A percentile compares a stretch with the other conserved stretches of the same genome.
These are phyloP conservation scores for Crenuchus spilurus DNA, from an alignment of 2,797 vertebrate genomes.

Conservation along the genomic window DNA sequence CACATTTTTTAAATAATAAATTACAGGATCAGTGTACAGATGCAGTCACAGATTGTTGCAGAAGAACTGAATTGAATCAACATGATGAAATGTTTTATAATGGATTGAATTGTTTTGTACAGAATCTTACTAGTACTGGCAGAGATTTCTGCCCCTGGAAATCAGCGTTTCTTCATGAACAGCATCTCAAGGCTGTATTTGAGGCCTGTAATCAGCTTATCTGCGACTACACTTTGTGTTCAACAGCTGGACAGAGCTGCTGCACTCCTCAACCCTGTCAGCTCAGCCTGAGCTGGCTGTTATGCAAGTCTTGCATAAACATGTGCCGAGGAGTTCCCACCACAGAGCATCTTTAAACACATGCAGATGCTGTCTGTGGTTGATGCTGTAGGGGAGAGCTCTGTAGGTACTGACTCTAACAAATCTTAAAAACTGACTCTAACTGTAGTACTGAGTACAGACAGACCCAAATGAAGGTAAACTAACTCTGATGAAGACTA, in stretches of 20 bases:
- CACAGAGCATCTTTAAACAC: background rate
- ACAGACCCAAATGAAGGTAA: too few relatives aligned
- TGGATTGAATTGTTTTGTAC: background rate
- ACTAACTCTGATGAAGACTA: too few relatives aligned
- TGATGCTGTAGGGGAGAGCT: background rate
- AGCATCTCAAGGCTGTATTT: background rate
- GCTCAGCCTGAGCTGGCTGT: background rate
- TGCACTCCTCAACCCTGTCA: background rate
- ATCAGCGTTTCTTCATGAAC: background rate
- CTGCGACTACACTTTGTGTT: background rate
- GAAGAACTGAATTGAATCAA: too few relatives aligned
- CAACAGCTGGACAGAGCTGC: background rate
- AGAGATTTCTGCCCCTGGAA: background rate
- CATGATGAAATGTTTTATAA: too few relatives aligned
- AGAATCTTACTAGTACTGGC: background rate
- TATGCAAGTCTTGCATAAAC: conserved; percentile 4
- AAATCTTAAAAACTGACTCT: background rate
- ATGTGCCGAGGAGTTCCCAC: background rate
- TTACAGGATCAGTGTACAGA: too few relatives aligned
- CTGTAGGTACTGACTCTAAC: background rate
- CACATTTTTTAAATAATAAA: too few relatives aligned
- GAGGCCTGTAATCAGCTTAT: background rate
- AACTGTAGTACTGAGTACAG: too few relatives aligned
- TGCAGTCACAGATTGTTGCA: too few relatives aligned
- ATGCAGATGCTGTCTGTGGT: background rate